Evolutionary conservation across 2,113 vertebrate genomes (phyloP).

Genomic region (Empidonax traillii): DNA sequence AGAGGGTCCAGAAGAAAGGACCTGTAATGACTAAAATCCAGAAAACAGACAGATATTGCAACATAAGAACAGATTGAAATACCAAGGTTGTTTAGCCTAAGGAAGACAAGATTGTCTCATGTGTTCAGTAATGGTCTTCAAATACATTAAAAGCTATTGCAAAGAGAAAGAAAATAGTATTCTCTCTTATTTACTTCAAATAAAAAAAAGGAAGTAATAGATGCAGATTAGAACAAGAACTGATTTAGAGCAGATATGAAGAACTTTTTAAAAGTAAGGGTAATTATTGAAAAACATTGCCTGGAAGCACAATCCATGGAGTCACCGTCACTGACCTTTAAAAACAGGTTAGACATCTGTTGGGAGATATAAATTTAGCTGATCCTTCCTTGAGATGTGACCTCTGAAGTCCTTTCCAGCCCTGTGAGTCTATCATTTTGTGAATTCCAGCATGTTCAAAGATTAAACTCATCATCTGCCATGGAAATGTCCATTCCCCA

Average conservation of each 20-base stretch:
- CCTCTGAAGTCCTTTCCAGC: constrained; percentile 5
- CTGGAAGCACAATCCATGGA: not conserved
- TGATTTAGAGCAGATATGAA: not conserved
- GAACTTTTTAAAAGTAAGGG: not conserved
- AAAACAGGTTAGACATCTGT: constrained; percentile 14
- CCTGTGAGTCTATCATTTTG: not conserved
- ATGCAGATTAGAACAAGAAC: not conserved
- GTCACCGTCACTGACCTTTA: not conserved
- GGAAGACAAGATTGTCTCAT: not conserved
- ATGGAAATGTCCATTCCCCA: not conserved
- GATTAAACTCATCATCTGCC: not conserved
- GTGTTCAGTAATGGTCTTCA: not conserved
- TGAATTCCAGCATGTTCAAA: not conserved
- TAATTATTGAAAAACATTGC: not conserved
- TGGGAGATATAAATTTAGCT: not conserved
- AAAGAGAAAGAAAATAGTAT: not conserved
- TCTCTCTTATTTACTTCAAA: not conserved
- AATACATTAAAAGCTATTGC: not conserved
- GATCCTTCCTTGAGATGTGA: constrained; percentile 7
- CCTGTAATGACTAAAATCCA: not conserved
- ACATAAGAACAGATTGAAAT: not conserved
- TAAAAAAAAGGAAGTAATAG: not conserved
- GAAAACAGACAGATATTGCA: not conserved
- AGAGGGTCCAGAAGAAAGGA: not conserved
- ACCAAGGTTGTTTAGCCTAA: not conserved